Base-by-base conservation (phyloP, 1,140 invertebrate genomes). In the Drosophila repleta region DNA sequence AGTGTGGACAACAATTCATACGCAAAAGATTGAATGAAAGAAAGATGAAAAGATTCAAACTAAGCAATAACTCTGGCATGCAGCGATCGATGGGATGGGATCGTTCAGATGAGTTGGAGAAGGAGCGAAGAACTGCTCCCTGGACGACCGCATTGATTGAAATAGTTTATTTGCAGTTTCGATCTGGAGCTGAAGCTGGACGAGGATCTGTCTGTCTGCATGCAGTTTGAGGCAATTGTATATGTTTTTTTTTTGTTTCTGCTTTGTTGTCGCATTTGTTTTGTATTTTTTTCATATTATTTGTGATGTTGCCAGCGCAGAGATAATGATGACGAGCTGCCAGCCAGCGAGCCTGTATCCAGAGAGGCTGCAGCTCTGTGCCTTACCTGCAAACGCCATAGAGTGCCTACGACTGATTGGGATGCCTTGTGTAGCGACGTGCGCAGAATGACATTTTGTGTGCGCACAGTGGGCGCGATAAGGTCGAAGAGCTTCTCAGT, bases 271-370 rank as follows among this genome's bases (percentile, higher is more conserved):
- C 49, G 35, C 46, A 43, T 63, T 63, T 70, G 65, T 62, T 76
- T 64, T 70, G 57, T 68, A 32, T 46, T 79, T 88, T 83, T 74
- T 87, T 87, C 72, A 87, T 87, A 87, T 87, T 87, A 87, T 87
- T 87, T 87, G 83, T 79, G 83, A 87, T 87, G 83, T 83, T 88
- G 79, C 79, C 83, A 87, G 83, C 83, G 72, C 83, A 74, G 83
- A 87, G 83, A 87, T 87, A 87, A 87, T 87, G 83, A 87, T 87
- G 83, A 87, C 83, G 83, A 87, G 82, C 82, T 87, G 82, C 81
- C 76, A 62, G 43, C 62, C 51, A 67, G 65, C 43, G 35, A 35
- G 52, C 45, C 39, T 32, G 69, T 24, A 53, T 51, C 61, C 73
- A 73, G 52, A 69, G 70, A 63, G 49, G 39, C 43, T 46, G 66